Evolutionary conservation across 2,113 vertebrate genomes (phyloP).

Genomic region (Glaucomys volans): DNA sequence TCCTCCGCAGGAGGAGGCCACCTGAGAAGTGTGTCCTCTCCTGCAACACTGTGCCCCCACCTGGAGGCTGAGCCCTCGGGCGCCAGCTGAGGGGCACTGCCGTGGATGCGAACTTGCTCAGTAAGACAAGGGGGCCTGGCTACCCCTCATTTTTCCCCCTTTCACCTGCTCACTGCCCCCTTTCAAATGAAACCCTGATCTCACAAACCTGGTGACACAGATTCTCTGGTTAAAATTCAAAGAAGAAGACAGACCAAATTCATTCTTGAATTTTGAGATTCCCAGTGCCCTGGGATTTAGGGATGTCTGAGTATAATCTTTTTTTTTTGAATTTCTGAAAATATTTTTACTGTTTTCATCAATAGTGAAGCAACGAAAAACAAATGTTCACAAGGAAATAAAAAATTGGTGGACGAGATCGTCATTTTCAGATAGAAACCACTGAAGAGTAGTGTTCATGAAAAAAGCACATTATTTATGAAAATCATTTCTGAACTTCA

Average conservation of each 20-base stretch:
- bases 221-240: not conserved
- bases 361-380: conserved; percentile 23
- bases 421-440: not conserved
- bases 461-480: conserved; percentile 3
- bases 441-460: not conserved
- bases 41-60: not conserved
- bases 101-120: not conserved
- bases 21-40: no score
- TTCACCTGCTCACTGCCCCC: not conserved
- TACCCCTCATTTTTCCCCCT: not conserved
- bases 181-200: not conserved
- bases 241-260: not conserved
- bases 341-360: conserved; percentile 6
- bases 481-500: conserved; percentile 28
- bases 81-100: not conserved
- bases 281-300: not conserved
- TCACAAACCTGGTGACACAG: not conserved
- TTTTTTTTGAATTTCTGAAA: no score
- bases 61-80: not conserved
- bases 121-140: not conserved
- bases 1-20: not conserved
- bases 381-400: not conserved
- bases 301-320: not conserved
- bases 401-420: not conserved
- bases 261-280: not conserved